Base-by-base conservation (phyloP, 2,888 invertebrate genomes). In the Gerris lacustris region DNA sequence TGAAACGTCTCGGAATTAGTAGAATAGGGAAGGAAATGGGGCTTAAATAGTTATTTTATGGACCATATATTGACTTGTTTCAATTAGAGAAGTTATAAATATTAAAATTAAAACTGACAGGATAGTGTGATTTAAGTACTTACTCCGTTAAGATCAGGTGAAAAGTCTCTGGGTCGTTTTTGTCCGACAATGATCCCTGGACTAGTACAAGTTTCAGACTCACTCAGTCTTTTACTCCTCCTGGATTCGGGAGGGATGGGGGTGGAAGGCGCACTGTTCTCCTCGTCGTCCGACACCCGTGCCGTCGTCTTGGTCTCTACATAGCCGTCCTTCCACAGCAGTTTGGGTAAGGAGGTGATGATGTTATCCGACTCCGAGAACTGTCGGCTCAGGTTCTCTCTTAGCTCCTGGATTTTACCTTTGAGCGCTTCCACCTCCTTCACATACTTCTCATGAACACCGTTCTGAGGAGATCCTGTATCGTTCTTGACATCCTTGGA, bases 341-440 rank as follows among this genome's bases (percentile, higher is more conserved):
- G 15, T 5, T 55, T 55, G 9, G 55, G 55, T 11, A 55, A 11
- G 11, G 11, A 68, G 11, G 71, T 15, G 0, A 64, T n/a, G 7
- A 55, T 63, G 43, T 44, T 66, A 9, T 64, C 64, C 0, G 67
- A 71, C 31, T 72, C 70, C 63, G 68, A 66, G 18, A 45, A 43
- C 67, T 69, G 70, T 44, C 67, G 44, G n/a, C 70, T 67, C 5
- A 72, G 69, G 15, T 69, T 66, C 6, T 75, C 75, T 63, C 73
- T 73, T 6, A 76, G 70, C 62, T 74, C 73, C 18, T 73, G 68
- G 6, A 77, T 72, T 69, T 76, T 76, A 47, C 73, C 76, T 45
- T 76, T 72, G 6, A 77, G 73, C 6, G 73, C 72, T 72, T 77
- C 77, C 55, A 77, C 75, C 73, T 77, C 76, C 9, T 72, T 70